phyloP scores from a whole-genome alignment of 2,888 invertebrate species.

The Eupeodes luniger region DNA sequence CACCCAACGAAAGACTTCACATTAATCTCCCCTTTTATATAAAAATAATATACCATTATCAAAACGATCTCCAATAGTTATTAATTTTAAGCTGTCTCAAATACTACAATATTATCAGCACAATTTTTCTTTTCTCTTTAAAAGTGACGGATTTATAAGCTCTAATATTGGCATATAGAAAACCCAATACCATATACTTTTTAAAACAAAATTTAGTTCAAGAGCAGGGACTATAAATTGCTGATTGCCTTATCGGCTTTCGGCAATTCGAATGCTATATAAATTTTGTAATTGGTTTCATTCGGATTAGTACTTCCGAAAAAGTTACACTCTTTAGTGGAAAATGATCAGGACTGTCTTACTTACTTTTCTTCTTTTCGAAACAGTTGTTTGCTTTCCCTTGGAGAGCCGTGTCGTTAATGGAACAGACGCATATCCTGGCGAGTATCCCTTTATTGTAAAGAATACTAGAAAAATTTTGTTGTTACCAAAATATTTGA shows the following conservation, averaged over 20 bases:
- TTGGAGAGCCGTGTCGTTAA: slow-evolving; percentile 80
- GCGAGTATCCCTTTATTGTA: slow-evolving; percentile 81
- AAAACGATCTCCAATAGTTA: neutral
- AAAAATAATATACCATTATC: neutral
- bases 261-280: neutral
- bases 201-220: slow-evolving; percentile 6
- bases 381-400: slow-evolving; percentile 70
- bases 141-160: slow-evolving; percentile 20
- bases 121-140: neutral
- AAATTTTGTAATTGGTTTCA: neutral
- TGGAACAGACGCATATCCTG: slow-evolving; percentile 79
- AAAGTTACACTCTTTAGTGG: neutral
- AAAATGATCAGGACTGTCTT: neutral
- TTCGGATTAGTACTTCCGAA: slow-evolving; percentile 16
- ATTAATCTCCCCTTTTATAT: neutral
- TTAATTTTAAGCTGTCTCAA: slow-evolving; percentile 16
- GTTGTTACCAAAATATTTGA: neutral
- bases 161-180: neutral
- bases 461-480: slow-evolving; percentile 20
- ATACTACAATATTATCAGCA: neutral
- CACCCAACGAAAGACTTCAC: neutral
- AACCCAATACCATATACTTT: neutral
- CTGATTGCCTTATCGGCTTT: slow-evolving; percentile 4
- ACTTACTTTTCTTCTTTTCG: slow-evolving; percentile 56
- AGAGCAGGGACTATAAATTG: slow-evolving; percentile 3